Conservation (phyloP, 1,140 invertebrate species). For the Epicauta chinensis region DNA sequence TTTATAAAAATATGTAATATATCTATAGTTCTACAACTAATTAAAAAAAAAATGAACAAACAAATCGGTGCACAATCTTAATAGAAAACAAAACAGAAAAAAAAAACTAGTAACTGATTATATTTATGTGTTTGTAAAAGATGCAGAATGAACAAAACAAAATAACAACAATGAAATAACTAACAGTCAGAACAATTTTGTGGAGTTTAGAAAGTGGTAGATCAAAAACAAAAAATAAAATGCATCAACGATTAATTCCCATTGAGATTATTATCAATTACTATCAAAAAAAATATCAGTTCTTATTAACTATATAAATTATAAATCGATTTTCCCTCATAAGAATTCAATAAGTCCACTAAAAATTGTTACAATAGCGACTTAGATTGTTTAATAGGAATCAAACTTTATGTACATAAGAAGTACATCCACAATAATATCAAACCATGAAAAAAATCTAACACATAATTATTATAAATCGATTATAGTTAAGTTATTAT, state of each 20-base stretch:
- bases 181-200: too few relatives aligned
- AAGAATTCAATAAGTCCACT: not conserved
- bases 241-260: too few relatives aligned
- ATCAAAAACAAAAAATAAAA: too few relatives aligned
- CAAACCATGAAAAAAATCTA: conserved; percentile 8
- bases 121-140: not conserved
- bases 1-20: conserved; percentile 10
- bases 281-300: too few relatives aligned
- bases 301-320: conserved; percentile 1
- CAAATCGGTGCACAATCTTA: not conserved
- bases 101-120: conserved; percentile 12
- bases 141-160: too few relatives aligned
- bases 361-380: conserved; percentile 8
- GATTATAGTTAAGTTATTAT: conserved; percentile 14
- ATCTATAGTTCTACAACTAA: conserved; percentile 4
- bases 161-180: too few relatives aligned
- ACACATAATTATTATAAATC: conserved; percentile 6
- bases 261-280: too few relatives aligned
- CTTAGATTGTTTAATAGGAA: conserved; percentile 5
- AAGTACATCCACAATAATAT: conserved; percentile 4
- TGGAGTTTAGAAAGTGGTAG: too few relatives aligned
- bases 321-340: conserved; percentile 6
- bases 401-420: not conserved
- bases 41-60: too few relatives aligned
- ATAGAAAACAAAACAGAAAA: conserved; percentile 14